phyloP scores from a whole-genome alignment of 2,888 invertebrate species.

The Eremobia ochroleuca region DNA sequence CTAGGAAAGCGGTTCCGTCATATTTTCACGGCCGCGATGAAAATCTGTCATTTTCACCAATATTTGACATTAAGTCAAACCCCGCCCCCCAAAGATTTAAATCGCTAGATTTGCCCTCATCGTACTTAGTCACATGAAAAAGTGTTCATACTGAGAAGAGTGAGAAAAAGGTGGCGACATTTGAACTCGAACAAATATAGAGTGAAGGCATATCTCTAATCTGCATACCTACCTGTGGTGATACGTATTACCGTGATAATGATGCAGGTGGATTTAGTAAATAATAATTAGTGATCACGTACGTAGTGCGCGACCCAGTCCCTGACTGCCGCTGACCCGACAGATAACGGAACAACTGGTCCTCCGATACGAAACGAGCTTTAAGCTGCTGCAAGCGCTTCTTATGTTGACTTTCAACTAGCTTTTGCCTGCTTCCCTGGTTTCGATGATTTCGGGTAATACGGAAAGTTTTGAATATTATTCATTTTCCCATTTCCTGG shows the following conservation, averaged over 20 bases:
- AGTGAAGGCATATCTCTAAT: no score
- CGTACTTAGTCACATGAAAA: no score
- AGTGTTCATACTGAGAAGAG: no score
- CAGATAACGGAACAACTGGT: slow-evolving; percentile 66
- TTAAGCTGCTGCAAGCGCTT: slow-evolving; percentile 50
- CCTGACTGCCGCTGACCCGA: slow-evolving; percentile 33
- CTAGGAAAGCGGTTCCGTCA: no score
- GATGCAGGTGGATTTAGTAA: not conserved
- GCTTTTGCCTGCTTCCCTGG: not conserved
- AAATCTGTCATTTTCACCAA: no score
- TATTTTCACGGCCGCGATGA: no score
- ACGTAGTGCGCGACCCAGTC: slow-evolving; percentile 8
- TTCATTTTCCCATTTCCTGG: not conserved
- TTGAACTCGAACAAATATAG: no score
- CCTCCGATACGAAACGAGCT: slow-evolving; percentile 33
- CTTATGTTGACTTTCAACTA: not conserved
- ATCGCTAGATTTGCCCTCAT: no score
- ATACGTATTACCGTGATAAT: not conserved
- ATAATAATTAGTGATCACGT: slow-evolving; percentile 8
- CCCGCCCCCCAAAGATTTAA: no score
- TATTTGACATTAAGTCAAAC: no score
- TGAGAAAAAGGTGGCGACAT: no score
- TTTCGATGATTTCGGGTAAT: not conserved
- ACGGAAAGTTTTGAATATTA: not conserved
- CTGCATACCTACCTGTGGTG: no score